Base-by-base conservation (phyloP, 1,140 invertebrate species). In the Scaptomyza graminum region DNA sequence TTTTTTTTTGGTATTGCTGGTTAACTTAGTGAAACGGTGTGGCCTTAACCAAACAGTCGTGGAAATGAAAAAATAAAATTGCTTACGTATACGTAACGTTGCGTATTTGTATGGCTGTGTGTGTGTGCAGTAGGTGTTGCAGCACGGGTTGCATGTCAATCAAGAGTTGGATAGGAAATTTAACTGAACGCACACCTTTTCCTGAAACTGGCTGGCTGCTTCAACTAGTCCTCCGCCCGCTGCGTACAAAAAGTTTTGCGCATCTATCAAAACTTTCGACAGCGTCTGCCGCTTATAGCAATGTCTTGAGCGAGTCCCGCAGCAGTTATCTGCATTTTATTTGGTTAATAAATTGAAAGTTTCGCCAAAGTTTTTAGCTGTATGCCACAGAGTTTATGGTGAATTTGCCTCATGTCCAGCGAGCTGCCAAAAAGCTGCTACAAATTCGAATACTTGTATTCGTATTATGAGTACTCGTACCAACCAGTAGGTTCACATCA, bases 271-370 rank as follows among this genome's bases (percentile, higher is more conserved):
- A 84, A 85, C 56, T 81, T 85, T 70, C 43, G 57, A 67, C 74
- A 74, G 39, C 74, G 55, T 61, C 81, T 81, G 77, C 59, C 74
- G 81, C 81, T 81, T 84, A 80, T 85, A 66, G 73, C 60, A 54
- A 51, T 79, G 52, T 63, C 65, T 73, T 50, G 31, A 34, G 37
- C 43, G 49, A 64, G 49, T 31, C 68, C 50, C 31, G 34, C 9
- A 67, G 74, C 75, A 69, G 74, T 88, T 82, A 87, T 87, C 82
- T 87, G 82, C 82, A 88, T 87, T 87, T 87, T 88, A 87, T 87
- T 83, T 76, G 83, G 83, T 83, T 87, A 88, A 87, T 87, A 87
- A 87, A 87, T 87, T 87, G 83, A 87, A 88, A 87, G 63, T 87
- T 83, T 68, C 25, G 31, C 7, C 22, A 85, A 87, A 87, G 56